Evolutionary conservation across 2,113 vertebrate species (phyloP), one percentile per base, ranked within the genome.

Genomic region (Dipodomys spectabilis): DNA sequence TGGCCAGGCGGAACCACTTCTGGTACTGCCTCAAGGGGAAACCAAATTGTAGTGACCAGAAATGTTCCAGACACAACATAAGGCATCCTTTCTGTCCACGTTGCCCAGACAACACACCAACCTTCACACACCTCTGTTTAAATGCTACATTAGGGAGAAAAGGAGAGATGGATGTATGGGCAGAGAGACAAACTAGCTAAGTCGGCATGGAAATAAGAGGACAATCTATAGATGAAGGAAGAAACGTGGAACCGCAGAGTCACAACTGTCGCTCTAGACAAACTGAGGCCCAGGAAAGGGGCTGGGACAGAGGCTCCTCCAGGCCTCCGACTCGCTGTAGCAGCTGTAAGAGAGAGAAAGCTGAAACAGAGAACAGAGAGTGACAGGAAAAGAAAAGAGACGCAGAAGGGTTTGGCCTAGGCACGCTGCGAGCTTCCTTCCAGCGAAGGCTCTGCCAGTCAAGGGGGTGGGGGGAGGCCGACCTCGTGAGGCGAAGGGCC

Each of bases 381-480:
- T 85, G 95, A 92, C 91, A 91, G 91, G 82, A 79, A 92, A 87
- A 93, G 64, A 74, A 94, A 92, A 85, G 88, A 81, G 68, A 57
- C 69, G 19, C 84, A 39, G 77, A 90, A 84, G 87, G 85, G 84
- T 60, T 60, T 90, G 93, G 90, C 87, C 86, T 73, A 45, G 90
- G 93, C 90, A 79, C 74, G 69, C 82, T 10, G 82, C 53, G 53
- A 85, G 82, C 79, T 86, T 75, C 74, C 69, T 77, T 86, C 28
- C n/a, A 57, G 88, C 78, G 35, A 23, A 83, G 78, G 71, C 28
- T 3, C 64, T 12, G 65, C 39, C 53, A 28, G 19, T 68, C 49
- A 16, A 7, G 81, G 77, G 25, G 18, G 23, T 9, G 27, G 16
- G 20, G 23, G 57, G 81, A 77, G 35, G 69, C 67, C 64, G 62